Percentiles rank a stretch among this genome's conserved stretches.
phyloP scores from a whole-genome alignment of 2,888 invertebrate genomes.

The Balanococcus diminutus region DNA sequence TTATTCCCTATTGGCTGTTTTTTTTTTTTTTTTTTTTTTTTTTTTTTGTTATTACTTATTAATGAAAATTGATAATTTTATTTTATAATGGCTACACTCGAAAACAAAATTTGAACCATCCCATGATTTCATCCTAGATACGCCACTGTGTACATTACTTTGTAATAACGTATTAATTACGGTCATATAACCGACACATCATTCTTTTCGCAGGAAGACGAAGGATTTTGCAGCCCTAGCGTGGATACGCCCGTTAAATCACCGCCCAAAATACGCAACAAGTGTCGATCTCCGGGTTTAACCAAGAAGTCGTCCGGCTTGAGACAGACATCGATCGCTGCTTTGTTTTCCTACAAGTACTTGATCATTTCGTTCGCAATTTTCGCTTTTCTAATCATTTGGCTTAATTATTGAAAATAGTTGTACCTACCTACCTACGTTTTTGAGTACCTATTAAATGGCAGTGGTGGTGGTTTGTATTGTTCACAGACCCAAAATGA shows the following conservation, averaged over 20 bases:
- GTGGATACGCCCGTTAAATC: not conserved
- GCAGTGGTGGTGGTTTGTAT: not conserved
- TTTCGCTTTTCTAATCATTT: not conserved
- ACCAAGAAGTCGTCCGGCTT: not conserved
- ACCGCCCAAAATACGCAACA: not conserved
- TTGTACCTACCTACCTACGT: no score
- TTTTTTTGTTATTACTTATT: no score
- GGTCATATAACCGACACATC: no score
- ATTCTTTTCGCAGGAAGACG: not conserved
- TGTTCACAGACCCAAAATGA: constrained; percentile 9
- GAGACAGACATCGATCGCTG: not conserved
- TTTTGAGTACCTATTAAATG: not conserved
- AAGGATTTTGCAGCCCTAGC: constrained; percentile 7
- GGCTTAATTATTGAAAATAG: not conserved
- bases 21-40: no score
- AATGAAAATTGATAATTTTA: no score
- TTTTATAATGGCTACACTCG: no score
- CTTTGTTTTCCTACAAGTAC: constrained; percentile 29
- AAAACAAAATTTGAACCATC: no score
- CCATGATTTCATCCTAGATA: no score
- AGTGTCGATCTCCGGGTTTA: constrained; percentile 14
- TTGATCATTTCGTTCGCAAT: not conserved
- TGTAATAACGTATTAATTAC: no score
- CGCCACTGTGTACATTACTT: no score
- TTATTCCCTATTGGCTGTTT: no score